These are phyloP conservation scores for Drosophila pectinifera DNA, from an alignment of 1,140 invertebrate species.

Conservation along the genomic window DNA sequence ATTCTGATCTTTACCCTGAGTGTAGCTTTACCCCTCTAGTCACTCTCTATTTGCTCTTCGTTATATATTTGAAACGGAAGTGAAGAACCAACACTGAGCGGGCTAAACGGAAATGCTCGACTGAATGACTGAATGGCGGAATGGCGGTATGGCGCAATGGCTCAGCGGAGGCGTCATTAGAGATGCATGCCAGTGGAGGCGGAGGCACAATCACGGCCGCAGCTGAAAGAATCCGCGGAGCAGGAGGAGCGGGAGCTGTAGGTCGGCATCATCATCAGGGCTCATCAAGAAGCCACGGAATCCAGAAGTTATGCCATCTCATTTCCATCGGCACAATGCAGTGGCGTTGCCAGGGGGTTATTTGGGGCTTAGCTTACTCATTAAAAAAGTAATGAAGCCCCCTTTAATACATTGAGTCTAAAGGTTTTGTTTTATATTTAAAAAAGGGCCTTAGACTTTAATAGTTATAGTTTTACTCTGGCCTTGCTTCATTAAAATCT, in stretches of 20 bases:
- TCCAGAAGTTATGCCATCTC: conserved; percentile 8
- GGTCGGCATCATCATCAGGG: conserved; percentile 26
- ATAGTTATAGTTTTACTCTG: too few species aligned
- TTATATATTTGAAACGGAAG: conserved; percentile 77
- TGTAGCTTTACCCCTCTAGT: not conserved
- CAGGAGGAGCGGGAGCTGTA: not conserved
- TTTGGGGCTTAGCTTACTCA: not conserved
- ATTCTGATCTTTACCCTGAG: not conserved
- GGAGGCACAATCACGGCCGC: conserved; percentile 10
- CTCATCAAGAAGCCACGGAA: conserved; percentile 32
- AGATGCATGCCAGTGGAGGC: conserved; percentile 56
- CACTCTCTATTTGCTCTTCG: conserved; percentile 42
- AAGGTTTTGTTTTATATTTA: not conserved
- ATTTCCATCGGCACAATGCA: conserved; percentile 1
- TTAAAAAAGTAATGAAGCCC: not conserved
- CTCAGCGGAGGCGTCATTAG: conserved; percentile 66
- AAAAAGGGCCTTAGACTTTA: not conserved
- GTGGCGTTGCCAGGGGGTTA: not conserved
- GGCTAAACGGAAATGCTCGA: conserved; percentile 63
- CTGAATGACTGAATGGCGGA: conserved; percentile 64
- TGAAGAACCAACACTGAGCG: conserved; percentile 52
- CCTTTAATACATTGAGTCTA: not conserved
- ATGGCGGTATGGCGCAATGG: conserved; percentile 55
- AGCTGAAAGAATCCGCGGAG: conserved; percentile 10
- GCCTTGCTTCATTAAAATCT: not conserved